A percentile compares a stretch with the other conserved stretches of the same genome.
Evolutionary conservation across 2,888 invertebrate species (phyloP).

Genomic region (Aleiodes alternator): DNA sequence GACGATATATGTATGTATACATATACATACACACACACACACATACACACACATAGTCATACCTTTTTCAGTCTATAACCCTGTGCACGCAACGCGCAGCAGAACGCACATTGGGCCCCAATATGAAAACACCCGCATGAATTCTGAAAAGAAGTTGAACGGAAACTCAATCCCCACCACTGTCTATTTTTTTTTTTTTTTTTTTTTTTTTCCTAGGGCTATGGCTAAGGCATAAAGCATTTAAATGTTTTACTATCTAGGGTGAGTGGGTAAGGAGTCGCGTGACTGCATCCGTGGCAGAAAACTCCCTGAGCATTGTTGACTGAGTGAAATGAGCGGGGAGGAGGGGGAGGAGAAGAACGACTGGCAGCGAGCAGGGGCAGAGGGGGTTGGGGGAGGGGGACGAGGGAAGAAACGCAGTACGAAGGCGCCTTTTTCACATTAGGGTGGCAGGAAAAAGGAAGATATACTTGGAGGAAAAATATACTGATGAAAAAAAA

Average conservation of each 20-base stretch:
- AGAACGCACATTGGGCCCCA: slow-evolving; percentile 27
- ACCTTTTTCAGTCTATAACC: slow-evolving; percentile 19
- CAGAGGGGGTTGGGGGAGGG: neutral
- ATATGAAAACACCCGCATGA: slow-evolving; percentile 57
- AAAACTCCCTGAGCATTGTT: slow-evolving; percentile 20
- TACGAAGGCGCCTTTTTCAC: slow-evolving; percentile 25
- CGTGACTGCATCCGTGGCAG: slow-evolving; percentile 47
- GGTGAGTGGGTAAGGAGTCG: slow-evolving; percentile 41
- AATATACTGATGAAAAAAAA: slow-evolving; percentile 5
- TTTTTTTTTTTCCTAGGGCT: slow-evolving; percentile 27
- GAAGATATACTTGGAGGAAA: slow-evolving; percentile 19
- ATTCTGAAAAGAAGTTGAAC: slow-evolving; percentile 60
- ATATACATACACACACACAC: neutral
- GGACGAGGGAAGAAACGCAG: slow-evolving; percentile 15
- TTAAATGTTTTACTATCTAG: slow-evolving; percentile 17
- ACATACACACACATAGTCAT: neutral
- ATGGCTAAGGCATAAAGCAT: slow-evolving; percentile 7
- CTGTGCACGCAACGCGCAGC: slow-evolving; percentile 32
- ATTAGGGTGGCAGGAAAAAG: slow-evolving; percentile 25
- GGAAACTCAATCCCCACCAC: slow-evolving; percentile 52
- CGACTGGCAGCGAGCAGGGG: neutral
- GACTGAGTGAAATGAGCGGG: slow-evolving; percentile 3
- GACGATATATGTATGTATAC: too few relatives aligned
- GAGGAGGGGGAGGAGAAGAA: neutral
- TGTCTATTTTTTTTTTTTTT: neutral